Evolutionary conservation across 2,797 vertebrate genomes (phyloP).

Genomic region (Fundulus diaphanus): DNA sequence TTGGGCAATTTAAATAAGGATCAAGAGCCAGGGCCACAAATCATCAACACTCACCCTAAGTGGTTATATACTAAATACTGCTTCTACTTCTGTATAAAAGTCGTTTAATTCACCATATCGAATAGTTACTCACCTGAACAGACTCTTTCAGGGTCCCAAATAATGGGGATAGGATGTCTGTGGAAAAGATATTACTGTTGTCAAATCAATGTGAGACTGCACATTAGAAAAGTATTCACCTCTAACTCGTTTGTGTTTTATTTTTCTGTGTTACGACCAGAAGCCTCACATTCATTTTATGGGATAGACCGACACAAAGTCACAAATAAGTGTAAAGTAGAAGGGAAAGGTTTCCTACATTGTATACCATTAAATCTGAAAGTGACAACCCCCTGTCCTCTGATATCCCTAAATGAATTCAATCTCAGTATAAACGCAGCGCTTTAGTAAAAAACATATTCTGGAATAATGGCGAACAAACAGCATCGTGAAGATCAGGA

Average conservation of each 20-base stretch:
- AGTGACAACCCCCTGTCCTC: no score
- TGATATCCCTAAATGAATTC: no score
- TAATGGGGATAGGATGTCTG: slow-evolving; percentile 96
- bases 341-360: not conserved
- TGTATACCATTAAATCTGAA: not conserved
- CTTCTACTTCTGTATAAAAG: fast-evolving
- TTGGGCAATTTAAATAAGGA: not conserved
- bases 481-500: no score
- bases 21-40: not conserved
- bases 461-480: no score
- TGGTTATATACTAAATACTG: not conserved
- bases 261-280: not conserved
- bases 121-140: slow-evolving; percentile 86
- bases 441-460: no score
- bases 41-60: not conserved
- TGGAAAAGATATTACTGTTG: slow-evolving; percentile 14
- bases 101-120: no score
- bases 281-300: not conserved
- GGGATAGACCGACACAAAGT: no score
- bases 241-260: not conserved
- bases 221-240: not conserved
- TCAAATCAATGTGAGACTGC: not conserved
- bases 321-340: not conserved
- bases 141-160: slow-evolving; percentile 94
- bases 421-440: no score